A percentile compares a stretch with the other conserved stretches of the same genome.
phyloP scores from a whole-genome alignment of 2,797 vertebrate species.

The Danio kyathit region DNA sequence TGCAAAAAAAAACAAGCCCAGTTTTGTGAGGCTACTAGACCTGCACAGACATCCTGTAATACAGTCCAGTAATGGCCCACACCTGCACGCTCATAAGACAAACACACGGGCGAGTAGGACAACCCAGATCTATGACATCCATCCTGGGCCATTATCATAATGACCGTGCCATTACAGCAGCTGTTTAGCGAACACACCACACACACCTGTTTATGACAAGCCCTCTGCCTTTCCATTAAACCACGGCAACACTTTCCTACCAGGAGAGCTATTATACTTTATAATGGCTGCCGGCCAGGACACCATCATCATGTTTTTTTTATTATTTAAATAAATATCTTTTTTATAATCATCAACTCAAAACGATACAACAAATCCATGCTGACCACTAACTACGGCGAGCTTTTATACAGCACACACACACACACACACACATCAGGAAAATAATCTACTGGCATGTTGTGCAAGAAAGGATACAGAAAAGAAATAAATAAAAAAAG shows the following conservation, averaged over 20 bases:
- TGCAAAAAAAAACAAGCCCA: neutral
- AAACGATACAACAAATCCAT: conserved; percentile 33
- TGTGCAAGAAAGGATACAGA: conserved; percentile 29
- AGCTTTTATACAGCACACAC: conserved; percentile 9
- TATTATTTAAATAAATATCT: neutral
- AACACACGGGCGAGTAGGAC: neutral
- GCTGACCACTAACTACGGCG: neutral
- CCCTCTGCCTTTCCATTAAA: conserved; percentile 26
- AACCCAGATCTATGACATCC: conserved; percentile 13
- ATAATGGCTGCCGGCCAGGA: conserved; percentile 34
- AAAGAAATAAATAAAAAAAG: conserved; percentile 15
- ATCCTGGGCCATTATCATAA: conserved; percentile 26
- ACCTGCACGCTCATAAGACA: conserved; percentile 27
- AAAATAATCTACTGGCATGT: conserved; percentile 33
- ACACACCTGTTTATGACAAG: conserved; percentile 38
- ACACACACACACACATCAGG: conserved; percentile 16
- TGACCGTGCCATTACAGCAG: conserved; percentile 17
- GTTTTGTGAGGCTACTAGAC: neutral
- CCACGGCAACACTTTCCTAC: conserved; percentile 18
- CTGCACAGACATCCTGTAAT: neutral
- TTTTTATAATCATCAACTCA: conserved; percentile 28
- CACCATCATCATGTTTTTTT: conserved; percentile 27
- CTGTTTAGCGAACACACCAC: conserved; percentile 2
- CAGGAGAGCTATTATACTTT: conserved; percentile 42
- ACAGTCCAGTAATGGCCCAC: conserved; percentile 9